Percentiles rank a stretch among this genome's conserved stretches.
Conservation (phyloP, 1,140 invertebrate species). For the Helicoverpa armigera region DNA sequence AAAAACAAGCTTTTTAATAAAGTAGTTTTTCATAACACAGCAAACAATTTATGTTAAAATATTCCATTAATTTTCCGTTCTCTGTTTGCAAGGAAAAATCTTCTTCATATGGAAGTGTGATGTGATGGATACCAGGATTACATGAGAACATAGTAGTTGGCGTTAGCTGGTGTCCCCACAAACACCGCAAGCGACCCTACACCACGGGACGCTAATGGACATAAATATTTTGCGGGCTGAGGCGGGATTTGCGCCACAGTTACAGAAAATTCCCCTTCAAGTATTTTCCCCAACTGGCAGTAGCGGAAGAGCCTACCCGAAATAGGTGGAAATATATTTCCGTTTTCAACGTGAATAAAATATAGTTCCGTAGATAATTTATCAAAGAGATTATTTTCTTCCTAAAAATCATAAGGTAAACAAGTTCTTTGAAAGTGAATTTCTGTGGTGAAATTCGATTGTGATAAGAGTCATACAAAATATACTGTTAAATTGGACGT, state of each 20-base stretch:
- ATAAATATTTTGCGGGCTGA: slow-evolving; percentile 20
- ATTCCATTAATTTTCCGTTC: too few relatives aligned
- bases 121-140: neutral
- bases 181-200: slow-evolving; percentile 9
- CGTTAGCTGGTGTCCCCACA: neutral
- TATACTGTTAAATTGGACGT: neutral
- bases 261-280: neutral
- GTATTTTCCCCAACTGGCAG: neutral
- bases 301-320: neutral
- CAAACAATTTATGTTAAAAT: too few relatives aligned
- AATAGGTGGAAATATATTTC: too few relatives aligned
- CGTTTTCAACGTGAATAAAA: too few relatives aligned
- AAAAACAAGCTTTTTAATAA: neutral
- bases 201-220: slow-evolving; percentile 14
- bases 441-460: too few relatives aligned
- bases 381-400: too few relatives aligned
- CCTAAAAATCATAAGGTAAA: too few relatives aligned
- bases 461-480: neutral
- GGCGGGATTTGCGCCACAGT: neutral
- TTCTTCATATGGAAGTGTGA: neutral
- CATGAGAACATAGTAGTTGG: slow-evolving; percentile 6
- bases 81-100: too few relatives aligned
- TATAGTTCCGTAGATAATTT: too few relatives aligned
- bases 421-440: too few relatives aligned
- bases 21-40: neutral